Percentiles rank a stretch among this genome's conserved stretches.
phyloP scores from a whole-genome alignment of 1,140 invertebrate species.

The Caerostris darwini region DNA sequence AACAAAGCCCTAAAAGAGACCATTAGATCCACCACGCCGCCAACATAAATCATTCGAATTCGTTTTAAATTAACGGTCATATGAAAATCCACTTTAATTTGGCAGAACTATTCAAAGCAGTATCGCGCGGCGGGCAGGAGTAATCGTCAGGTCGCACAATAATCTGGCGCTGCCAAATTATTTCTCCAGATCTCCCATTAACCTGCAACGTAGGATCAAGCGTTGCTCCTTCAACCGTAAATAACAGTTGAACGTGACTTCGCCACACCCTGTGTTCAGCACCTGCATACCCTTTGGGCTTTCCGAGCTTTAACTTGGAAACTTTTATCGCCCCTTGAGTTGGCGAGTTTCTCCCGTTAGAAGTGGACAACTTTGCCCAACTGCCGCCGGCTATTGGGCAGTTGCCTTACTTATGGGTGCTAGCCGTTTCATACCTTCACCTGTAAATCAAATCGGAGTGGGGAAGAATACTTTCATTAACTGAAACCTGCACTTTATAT shows the following conservation, averaged over 20 bases:
- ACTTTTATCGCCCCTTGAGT: constrained; percentile 62
- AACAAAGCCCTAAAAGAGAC: background rate
- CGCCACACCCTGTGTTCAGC: constrained; percentile 64
- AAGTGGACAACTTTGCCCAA: constrained; percentile 22
- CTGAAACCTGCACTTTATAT: background rate
- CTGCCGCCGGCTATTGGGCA: constrained; percentile 20
- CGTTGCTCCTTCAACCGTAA: constrained; percentile 61
- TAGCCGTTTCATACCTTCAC: background rate
- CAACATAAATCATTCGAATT: constrained; percentile 23
- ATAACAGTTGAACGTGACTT: constrained; percentile 70
- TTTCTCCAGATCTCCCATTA: constrained; percentile 66
- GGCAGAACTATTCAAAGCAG: background rate
- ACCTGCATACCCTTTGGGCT: constrained; percentile 60
- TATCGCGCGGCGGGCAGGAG: background rate
- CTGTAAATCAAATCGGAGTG: constrained; percentile 3
- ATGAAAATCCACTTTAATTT: constrained; percentile 53
- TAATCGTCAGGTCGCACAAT: constrained; percentile 16
- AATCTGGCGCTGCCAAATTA: constrained; percentile 39
- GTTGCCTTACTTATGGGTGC: constrained; percentile 7
- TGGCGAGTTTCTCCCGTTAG: constrained; percentile 20
- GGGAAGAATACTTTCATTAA: constrained; percentile 40
- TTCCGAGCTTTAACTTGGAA: constrained; percentile 53
- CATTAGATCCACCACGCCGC: background rate
- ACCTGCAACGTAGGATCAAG: constrained; percentile 53
- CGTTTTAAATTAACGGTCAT: constrained; percentile 39